Conservation (phyloP, 1,140 invertebrate genomes). For the Plectus sambesii region DNA sequence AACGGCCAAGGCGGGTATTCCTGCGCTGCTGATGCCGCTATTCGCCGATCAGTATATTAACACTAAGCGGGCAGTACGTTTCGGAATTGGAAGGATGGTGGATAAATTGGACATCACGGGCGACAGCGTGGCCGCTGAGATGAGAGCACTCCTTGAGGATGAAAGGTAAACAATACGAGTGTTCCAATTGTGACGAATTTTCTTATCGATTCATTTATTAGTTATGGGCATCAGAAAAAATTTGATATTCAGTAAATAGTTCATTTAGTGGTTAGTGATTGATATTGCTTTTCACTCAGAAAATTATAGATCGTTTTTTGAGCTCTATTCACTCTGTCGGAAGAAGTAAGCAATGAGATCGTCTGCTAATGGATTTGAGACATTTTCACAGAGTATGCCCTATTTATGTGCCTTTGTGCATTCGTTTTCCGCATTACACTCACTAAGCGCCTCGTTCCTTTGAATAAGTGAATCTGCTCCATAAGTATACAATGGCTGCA, state of each 20-base stretch:
- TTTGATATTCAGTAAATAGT: slow-evolving; percentile 33
- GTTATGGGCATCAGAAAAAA: no score
- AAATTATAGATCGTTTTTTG: no score
- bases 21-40: slow-evolving; percentile 41
- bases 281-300: no score
- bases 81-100: slow-evolving; percentile 28
- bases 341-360: no score
- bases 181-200: no score
- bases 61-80: slow-evolving; percentile 36
- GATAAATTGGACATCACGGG: slow-evolving; percentile 29
- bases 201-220: no score
- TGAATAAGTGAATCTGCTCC: slow-evolving; percentile 1
- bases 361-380: slow-evolving; percentile 1
- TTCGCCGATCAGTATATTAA: slow-evolving; percentile 45
- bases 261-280: slow-evolving; percentile 1
- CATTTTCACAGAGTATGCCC: neutral
- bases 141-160: slow-evolving; percentile 28
- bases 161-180: slow-evolving; percentile 17
- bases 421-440: neutral
- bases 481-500: no score
- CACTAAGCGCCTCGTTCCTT: neutral
- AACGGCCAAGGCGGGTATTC: slow-evolving; percentile 39
- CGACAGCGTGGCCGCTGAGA: slow-evolving; percentile 26
- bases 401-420: slow-evolving; percentile 18
- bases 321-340: no score